Evolutionary conservation across 1,140 invertebrate genomes (phyloP), one percentile per base, ranked within the genome.

Genomic region (Dufourea novaeangliae): DNA sequence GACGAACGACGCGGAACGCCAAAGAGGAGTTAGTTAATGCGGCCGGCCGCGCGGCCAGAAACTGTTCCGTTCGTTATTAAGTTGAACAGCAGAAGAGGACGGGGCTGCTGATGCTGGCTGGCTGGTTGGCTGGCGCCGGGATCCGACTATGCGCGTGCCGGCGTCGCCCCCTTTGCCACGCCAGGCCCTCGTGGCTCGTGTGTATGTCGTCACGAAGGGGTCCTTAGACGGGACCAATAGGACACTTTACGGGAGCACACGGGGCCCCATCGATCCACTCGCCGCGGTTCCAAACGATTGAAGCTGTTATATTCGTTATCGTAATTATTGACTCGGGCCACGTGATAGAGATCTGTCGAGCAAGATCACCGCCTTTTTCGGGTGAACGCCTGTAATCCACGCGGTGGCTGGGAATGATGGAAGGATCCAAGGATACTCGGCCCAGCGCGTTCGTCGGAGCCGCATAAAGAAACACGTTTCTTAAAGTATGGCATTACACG

Each of bases 1-100:
- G 86, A 69, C 59, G 66, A 59, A 39, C 84, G 83, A 87, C 85
- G 75, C 80, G 82, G 80, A 88, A 87, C 83, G 86, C 79, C 82
- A 76, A 87, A 87, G 82, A 84, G 69, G 80, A 87, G 83, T 88
- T 87, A 78, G 87, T 89, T 89, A 90, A 90, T 87, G 84, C 82
- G n/a, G 57, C 41, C 80, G 44, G 66, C 80, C 3, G 8, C 3
- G 3, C 76, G 70, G 68, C 72, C 85, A 89, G 88, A 88, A 90
- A 89, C 84, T 85, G 82, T 83, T 84, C 80, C 82, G 77, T 87
- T 64, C 70, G 72, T 39, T 73, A 62, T 79, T 72, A 73, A 75
- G 52, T 75, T 57, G n/a, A 64, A 56, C 59, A n/a, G 50, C 56
- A n/a, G 46, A 50, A 7, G 12, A 12, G 59, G 27, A 22, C 32